A percentile compares a stretch with the other conserved stretches of the same genome.
Conservation (phyloP, 1,140 invertebrate genomes). For the Drosophila kepulauana region DNA sequence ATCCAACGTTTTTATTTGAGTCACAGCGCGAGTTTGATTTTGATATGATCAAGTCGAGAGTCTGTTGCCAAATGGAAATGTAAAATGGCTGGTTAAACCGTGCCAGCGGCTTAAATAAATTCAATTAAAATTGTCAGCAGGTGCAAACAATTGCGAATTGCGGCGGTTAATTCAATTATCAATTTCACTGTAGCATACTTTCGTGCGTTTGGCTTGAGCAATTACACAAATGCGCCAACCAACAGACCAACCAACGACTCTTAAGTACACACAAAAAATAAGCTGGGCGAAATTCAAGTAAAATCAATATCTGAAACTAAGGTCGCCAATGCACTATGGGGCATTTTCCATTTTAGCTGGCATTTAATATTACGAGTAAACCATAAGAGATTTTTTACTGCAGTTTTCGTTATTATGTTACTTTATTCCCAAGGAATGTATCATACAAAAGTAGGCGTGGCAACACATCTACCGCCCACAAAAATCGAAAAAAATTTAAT, state of each 20-base stretch:
- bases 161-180: constrained; percentile 72
- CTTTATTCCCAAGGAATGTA: no score
- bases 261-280: constrained; percentile 40
- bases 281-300: constrained; percentile 1
- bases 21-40: constrained; percentile 2
- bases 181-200: constrained; percentile 50
- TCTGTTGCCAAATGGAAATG: constrained; percentile 12
- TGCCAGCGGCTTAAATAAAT: constrained; percentile 68
- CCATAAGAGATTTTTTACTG: no score
- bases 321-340: no score
- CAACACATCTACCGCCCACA: no score
- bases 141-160: constrained; percentile 66
- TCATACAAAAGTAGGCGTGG: no score
- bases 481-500: no score
- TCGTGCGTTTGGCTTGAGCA: constrained; percentile 39
- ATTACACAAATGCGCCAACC: constrained; percentile 31
- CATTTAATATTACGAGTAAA: no score
- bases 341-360: no score
- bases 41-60: constrained; percentile 2
- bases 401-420: no score
- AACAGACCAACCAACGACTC: not conserved
- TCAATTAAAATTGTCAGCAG: constrained; percentile 66
- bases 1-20: no score
- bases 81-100: not conserved
- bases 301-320: constrained; percentile 42